A percentile compares a stretch with the other conserved stretches of the same genome.
Evolutionary conservation across 1,140 invertebrate species (phyloP).

Genomic region (Olivierus martensii): DNA sequence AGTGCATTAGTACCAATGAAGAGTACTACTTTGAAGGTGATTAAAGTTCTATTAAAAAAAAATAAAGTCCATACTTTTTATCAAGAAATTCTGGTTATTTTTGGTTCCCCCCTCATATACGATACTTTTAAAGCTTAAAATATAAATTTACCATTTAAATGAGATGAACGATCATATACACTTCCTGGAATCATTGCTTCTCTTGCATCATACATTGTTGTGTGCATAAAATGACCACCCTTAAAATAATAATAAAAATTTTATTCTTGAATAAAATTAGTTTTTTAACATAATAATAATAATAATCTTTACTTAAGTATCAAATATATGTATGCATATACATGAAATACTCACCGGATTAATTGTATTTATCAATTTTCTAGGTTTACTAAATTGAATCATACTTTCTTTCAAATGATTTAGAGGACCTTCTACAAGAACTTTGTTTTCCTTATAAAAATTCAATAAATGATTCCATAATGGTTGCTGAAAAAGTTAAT

Average conservation of each 20-base stretch:
- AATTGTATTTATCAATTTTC: slow-evolving; percentile 68
- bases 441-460: slow-evolving; percentile 96
- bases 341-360: slow-evolving; percentile 37
- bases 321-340: neutral
- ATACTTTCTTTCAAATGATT: slow-evolving; percentile 94
- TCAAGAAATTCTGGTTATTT: too few species aligned
- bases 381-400: slow-evolving; percentile 94
- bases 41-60: too few species aligned
- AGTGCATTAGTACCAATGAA: too few species aligned
- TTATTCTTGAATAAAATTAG: neutral
- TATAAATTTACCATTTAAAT: slow-evolving; percentile 28
- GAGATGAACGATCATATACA: slow-evolving; percentile 56
- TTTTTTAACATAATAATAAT: neutral
- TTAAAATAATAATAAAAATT: neutral
- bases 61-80: too few species aligned
- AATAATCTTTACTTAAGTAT: too few species aligned
- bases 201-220: slow-evolving; percentile 69
- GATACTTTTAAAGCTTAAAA: too few species aligned
- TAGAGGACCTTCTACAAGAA: slow-evolving; percentile 92
- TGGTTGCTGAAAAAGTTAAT: slow-evolving; percentile 49
- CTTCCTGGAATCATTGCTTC: slow-evolving; percentile 69
- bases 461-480: slow-evolving; percentile 96
- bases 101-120: too few species aligned
- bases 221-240: slow-evolving; percentile 93
- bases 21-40: too few species aligned